phyloP scores from a whole-genome alignment of 30 jellyfish, hydroid and myxozoan genomes.

The Nemopilema nomurai region DNA sequence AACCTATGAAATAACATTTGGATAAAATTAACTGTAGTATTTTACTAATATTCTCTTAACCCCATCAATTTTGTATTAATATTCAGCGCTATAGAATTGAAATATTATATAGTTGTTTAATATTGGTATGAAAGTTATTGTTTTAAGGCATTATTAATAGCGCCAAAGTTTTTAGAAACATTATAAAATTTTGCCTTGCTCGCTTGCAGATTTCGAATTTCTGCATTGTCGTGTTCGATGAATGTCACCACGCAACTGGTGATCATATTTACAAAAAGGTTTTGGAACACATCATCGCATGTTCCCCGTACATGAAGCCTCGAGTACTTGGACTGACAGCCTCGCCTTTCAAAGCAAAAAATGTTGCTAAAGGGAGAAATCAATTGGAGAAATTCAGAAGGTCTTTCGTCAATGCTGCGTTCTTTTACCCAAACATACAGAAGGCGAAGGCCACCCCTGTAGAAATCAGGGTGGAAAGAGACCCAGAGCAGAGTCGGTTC shows the following conservation, averaged over 20 bases:
- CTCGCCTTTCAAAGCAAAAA: constrained; percentile 68
- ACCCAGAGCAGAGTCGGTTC: constrained; percentile 15
- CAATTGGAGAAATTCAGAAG: constrained; percentile 49
- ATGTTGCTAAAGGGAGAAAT: constrained; percentile 45
- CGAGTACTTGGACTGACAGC: constrained; percentile 87
- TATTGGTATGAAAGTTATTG: no score
- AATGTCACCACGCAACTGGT: constrained; percentile 86
- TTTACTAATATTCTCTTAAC: no score
- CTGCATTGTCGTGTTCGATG: constrained; percentile 77
- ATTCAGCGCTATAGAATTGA: no score
- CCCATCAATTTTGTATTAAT: no score
- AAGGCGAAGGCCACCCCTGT: constrained; percentile 1
- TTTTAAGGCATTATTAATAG: no score
- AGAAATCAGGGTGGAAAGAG: constrained; percentile 18
- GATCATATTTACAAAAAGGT: constrained; percentile 64
- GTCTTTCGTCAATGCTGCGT: constrained; percentile 45
- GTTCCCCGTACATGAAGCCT: constrained; percentile 39
- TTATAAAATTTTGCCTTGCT: no score
- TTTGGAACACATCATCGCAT: constrained; percentile 16
- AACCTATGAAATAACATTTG: no score
- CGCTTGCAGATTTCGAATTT: constrained; percentile 32
- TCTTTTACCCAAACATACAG: constrained; percentile 34
- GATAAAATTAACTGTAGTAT: no score
- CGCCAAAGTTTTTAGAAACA: no score
- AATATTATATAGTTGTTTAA: no score